Conservation (phyloP, 2,797 vertebrate genomes). For the Hybognathus amarus region DNA sequence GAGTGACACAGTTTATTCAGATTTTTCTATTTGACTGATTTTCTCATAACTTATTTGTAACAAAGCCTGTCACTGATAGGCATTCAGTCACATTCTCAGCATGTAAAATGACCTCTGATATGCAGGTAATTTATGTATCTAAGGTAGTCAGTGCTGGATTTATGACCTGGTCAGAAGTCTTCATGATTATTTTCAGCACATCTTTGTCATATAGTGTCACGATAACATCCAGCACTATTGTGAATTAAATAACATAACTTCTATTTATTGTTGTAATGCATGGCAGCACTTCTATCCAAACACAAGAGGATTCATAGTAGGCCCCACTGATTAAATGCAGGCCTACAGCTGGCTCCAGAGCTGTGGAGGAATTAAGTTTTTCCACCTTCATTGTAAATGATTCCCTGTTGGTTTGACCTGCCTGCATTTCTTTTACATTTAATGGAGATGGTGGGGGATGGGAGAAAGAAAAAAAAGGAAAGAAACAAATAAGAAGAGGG, state of each 20-base stretch:
- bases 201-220: not conserved
- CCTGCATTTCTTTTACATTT: not conserved
- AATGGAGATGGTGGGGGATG: constrained; percentile 7
- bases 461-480: constrained; percentile 19
- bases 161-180: not conserved
- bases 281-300: not conserved
- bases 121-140: not conserved
- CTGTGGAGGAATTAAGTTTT: not conserved
- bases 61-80: not conserved
- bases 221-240: not conserved
- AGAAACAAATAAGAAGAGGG: constrained; percentile 39
- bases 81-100: not conserved
- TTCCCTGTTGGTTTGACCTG: not conserved
- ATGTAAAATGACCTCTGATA: not conserved
- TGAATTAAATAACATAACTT: not conserved
- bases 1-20: not conserved
- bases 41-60: not conserved
- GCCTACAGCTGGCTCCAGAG: not conserved
- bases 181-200: not conserved
- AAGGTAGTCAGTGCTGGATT: not conserved
- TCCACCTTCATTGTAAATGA: constrained; percentile 1
- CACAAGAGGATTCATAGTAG: not conserved
- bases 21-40: not conserved
- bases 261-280: not conserved
- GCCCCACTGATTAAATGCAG: not conserved